Conservation (phyloP, 2,797 vertebrate species). For the Trichosurus vulpecula region DNA sequence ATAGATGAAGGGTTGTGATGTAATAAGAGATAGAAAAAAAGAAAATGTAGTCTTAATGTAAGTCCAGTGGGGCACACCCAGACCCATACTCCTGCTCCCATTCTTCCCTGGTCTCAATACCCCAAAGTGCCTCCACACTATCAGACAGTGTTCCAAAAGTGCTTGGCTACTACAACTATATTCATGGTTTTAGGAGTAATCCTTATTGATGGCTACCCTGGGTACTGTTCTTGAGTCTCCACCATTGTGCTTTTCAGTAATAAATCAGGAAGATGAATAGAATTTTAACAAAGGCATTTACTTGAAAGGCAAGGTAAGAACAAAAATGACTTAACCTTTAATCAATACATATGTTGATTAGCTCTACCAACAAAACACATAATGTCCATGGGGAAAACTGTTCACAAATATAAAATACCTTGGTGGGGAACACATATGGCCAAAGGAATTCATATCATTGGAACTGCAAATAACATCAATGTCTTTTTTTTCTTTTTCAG, state of each 20-base stretch:
- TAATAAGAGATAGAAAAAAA: background rate
- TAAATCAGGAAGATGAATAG: background rate
- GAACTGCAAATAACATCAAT: background rate
- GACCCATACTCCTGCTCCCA: background rate
- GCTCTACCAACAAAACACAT: background rate
- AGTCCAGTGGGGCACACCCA: background rate
- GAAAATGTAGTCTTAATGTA: background rate
- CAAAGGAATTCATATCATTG: background rate
- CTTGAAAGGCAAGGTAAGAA: background rate
- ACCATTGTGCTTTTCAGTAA: background rate
- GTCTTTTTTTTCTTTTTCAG: background rate
- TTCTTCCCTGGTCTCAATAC: background rate
- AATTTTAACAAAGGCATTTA: background rate
- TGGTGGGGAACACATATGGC: background rate
- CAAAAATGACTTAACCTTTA: background rate
- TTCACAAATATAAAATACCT: background rate
- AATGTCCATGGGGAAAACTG: background rate
- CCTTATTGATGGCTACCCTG: background rate
- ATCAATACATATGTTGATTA: background rate
- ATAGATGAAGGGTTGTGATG: background rate
- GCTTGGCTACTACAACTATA: background rate
- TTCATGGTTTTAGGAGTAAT: background rate
- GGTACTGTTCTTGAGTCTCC: background rate
- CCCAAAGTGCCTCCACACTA: background rate
- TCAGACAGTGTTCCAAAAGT: background rate